Evolutionary conservation across 2,113 vertebrate species (phyloP).

Genomic region (Peromyscus polionotus): DNA sequence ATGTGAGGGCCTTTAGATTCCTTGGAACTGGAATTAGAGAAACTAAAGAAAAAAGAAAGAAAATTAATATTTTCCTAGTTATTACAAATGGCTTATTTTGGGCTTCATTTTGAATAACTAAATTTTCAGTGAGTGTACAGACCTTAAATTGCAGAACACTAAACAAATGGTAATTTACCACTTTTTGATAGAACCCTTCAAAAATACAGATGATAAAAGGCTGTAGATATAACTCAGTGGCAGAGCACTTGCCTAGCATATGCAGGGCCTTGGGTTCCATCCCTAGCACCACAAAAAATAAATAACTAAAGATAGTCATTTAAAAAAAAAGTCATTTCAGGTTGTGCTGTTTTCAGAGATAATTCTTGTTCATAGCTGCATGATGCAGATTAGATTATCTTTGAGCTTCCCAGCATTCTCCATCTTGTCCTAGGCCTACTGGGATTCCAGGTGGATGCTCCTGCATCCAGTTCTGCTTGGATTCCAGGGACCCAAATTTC

Average conservation of each 20-base stretch:
- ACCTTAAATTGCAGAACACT: conserved; percentile 53
- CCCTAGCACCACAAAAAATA: not conserved
- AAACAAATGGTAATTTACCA: not conserved
- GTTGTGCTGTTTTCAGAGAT: conserved; percentile 23
- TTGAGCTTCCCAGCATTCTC: not conserved
- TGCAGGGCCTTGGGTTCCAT: not conserved
- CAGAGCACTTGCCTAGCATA: not conserved
- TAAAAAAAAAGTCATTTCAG: conserved; percentile 45
- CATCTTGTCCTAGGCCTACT: not conserved
- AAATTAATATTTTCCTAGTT: conserved; percentile 7
- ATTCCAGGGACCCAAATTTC: not conserved
- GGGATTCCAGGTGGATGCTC: not conserved
- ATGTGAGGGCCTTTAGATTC: not conserved
- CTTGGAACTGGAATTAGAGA: not conserved
- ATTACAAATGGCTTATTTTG: not conserved
- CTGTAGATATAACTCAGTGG: not conserved
- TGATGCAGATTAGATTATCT: not conserved
- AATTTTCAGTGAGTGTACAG: conserved; percentile 10
- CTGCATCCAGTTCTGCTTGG: not conserved
- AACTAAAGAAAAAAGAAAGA: not conserved
- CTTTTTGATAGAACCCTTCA: conserved; percentile 33
- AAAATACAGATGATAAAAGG: not conserved
- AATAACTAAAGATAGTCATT: not conserved
- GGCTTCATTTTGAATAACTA: conserved; percentile 49
- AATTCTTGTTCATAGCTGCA: not conserved